Evolutionary conservation across 2,113 vertebrate species (phyloP), one percentile per base, ranked within the genome.

Genomic region (Puffinus mauretanicus): DNA sequence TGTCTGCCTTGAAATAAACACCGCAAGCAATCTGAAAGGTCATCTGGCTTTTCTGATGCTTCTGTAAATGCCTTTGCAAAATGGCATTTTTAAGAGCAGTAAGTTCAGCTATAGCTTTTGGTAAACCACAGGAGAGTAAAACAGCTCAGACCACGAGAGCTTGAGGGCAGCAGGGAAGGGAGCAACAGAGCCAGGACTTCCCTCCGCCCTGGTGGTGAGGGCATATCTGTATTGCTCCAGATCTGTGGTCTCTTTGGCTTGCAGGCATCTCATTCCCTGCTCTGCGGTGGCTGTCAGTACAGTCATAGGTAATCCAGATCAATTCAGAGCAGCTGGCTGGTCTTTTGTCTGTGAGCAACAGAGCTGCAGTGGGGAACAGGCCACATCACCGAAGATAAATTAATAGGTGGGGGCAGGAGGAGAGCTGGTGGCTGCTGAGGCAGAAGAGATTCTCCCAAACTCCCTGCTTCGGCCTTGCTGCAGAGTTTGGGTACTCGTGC

Each of bases 41-140:
- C 96, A 96, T 81, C 82, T 51, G 46, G 54, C 79, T 93, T 95
- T 87, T 61, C 71, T 86, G 46, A 73, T 83, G 78, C 91, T 82
- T 87, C 94, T 82, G 65, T 64, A 93, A 96, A 91, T 65, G 83
- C 81, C 80, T 96, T 91, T 85, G 51, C 82, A 91, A 95, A 92
- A 77, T 85, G 84, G 62, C 84, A 93, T 95, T 97, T 96, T 95
- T 91, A 79, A 92, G 87, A 93, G 83, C 73, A 71, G 88, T 94
- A 94, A 92, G 81, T 95, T 92, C 94, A 96, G 90, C 76, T 79
- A 3, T 29, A 89, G 86, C 95, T 86, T 93, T 82, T 79, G 86
- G 95, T 76, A 91, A 97, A 79, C 91, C 86, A 82, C 88, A 84
- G n/a, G 42, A 83, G 66, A 67, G 47, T 29, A 80, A 90, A 88